A percentile compares a stretch with the other conserved stretches of the same genome.
Evolutionary conservation across 2,888 invertebrate species (phyloP).

Genomic region (Mythimna impura): DNA sequence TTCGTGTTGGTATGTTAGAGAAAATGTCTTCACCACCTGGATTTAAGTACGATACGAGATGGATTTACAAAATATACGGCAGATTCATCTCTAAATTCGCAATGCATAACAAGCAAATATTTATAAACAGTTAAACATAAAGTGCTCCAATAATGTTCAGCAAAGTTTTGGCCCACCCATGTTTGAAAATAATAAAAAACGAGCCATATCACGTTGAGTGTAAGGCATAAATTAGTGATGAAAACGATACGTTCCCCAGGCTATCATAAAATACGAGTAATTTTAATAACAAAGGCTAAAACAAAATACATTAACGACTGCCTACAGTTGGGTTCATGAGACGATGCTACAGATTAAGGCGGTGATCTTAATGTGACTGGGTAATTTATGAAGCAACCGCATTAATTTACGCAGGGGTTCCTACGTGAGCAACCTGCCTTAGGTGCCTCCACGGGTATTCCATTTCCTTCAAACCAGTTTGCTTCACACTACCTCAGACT

Average conservation of each 20-base stretch:
- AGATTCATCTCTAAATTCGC: conserved; percentile 17
- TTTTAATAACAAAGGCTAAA: conserved; percentile 83
- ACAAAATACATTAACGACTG: conserved; percentile 79
- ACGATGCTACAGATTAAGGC: conserved; percentile 70
- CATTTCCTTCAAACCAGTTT: conserved; percentile 64
- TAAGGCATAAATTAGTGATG: conserved; percentile 83
- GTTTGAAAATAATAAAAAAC: conserved; percentile 78
- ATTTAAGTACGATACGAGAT: background rate
- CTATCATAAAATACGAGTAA: conserved; percentile 80
- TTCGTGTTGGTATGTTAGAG: background rate
- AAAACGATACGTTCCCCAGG: conserved; percentile 78
- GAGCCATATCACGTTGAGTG: conserved; percentile 72
- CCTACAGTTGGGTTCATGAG: conserved; percentile 60
- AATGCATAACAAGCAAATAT: conserved; percentile 34
- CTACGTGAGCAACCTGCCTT: conserved; percentile 68
- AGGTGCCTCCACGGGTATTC: conserved; percentile 70
- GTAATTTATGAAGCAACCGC: conserved; percentile 81
- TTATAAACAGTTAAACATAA: conserved; percentile 44
- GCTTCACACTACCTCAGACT: conserved; percentile 33
- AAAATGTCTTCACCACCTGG: background rate
- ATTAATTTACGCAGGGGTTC: conserved; percentile 78
- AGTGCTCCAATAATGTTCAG: conserved; percentile 44
- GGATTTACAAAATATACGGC: background rate
- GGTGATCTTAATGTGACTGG: conserved; percentile 76
- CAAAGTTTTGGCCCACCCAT: conserved; percentile 81